These are phyloP conservation scores for Chionis minor DNA, from an alignment of 2,113 vertebrate genomes.

Conservation along the genomic window DNA sequence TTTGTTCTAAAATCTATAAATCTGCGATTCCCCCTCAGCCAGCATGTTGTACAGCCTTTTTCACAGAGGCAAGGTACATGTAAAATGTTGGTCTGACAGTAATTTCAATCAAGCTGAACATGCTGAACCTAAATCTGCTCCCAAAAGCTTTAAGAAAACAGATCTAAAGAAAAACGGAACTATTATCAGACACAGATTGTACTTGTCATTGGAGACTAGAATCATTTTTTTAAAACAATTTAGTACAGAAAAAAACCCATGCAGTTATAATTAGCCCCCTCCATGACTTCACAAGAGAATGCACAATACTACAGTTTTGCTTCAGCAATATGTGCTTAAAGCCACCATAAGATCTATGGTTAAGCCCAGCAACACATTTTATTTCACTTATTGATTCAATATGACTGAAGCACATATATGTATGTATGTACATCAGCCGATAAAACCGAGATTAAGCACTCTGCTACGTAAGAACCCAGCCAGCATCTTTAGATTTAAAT, in stretches of 20 bases:
- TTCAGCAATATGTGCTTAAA: not conserved
- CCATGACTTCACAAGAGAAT: not conserved
- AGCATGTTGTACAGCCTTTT: not conserved
- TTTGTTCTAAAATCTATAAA: not conserved
- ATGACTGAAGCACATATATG: not conserved
- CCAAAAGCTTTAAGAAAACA: not conserved
- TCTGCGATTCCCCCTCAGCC: not conserved
- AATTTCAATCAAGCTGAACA: not conserved
- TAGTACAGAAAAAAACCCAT: not conserved
- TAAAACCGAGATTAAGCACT: not conserved
- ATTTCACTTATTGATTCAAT: not conserved
- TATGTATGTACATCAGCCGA: not conserved
- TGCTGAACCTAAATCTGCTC: not conserved
- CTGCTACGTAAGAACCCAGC: not conserved
- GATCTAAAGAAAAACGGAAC: not conserved
- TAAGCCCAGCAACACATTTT: not conserved
- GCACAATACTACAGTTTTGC: not conserved
- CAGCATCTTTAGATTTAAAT: not conserved
- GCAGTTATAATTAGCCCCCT: not conserved
- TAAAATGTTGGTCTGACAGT: not conserved
- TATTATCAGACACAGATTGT: not conserved
- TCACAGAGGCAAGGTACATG: not conserved
- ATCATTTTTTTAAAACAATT: not conserved
- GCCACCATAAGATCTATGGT: accelerated
- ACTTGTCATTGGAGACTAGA: not conserved